Percentiles rank a stretch among this genome's conserved stretches.
Conservation (phyloP, 2,888 invertebrate genomes). For the Osedax fenrisi region DNA sequence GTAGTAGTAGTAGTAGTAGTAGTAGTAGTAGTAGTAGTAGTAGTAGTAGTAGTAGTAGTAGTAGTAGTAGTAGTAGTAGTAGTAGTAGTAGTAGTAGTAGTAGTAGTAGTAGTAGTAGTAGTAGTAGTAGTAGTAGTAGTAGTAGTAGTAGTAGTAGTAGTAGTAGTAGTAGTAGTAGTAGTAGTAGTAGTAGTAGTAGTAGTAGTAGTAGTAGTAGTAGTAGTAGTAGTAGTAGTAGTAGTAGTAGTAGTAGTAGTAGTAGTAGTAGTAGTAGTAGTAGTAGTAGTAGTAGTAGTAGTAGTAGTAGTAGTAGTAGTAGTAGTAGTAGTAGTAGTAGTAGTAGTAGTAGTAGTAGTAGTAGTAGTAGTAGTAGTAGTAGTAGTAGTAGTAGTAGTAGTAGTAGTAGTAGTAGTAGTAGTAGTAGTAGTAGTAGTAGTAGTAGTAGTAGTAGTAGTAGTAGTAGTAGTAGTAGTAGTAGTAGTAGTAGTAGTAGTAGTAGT, state of each 20-base stretch:
- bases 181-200: neutral
- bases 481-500: neutral
- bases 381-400: neutral
- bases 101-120: conserved; percentile 5
- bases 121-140: neutral
- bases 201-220: neutral
- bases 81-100: neutral
- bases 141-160: conserved; percentile 5
- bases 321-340: neutral
- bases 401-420: neutral
- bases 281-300: conserved; percentile 3
- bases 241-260: neutral
- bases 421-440: neutral
- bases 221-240: neutral
- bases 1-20: neutral
- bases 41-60: neutral
- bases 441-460: neutral
- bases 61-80: neutral
- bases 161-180: conserved; percentile 1
- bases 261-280: neutral
- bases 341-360: neutral
- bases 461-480: neutral
- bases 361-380: neutral
- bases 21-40: neutral
- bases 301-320: neutral